Evolutionary conservation across 2,888 invertebrate species (phyloP).

Genomic region (Phalangium opilio): DNA sequence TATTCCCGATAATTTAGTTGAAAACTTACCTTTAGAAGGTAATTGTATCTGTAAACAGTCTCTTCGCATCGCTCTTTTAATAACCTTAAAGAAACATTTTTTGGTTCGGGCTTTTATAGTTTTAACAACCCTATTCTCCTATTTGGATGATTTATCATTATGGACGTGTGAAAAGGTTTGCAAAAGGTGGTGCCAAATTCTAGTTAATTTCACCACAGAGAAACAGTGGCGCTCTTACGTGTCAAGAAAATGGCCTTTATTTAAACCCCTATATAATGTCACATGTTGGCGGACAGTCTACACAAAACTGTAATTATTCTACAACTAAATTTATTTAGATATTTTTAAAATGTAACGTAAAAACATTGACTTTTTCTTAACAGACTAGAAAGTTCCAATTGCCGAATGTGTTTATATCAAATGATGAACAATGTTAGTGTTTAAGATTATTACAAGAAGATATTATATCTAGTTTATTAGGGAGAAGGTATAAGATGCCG

Average conservation of each 20-base stretch:
- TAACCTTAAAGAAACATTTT: too few species aligned
- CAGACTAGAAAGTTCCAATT: background rate
- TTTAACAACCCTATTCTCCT: slow-evolving; percentile 68
- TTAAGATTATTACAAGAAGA: too few species aligned
- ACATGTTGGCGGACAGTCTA: slow-evolving; percentile 65
- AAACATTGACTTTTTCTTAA: too few species aligned
- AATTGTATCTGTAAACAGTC: slow-evolving; percentile 1
- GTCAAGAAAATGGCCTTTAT: slow-evolving; percentile 68
- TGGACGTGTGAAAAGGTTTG: slow-evolving; percentile 79
- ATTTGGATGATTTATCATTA: slow-evolving; percentile 78
- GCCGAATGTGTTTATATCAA: background rate
- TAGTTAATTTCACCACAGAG: slow-evolving; percentile 58
- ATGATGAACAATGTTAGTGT: background rate
- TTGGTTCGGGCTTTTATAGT: slow-evolving; percentile 44
- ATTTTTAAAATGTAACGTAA: slow-evolving; percentile 5
- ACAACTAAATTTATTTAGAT: slow-evolving; percentile 4
- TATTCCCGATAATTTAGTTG: slow-evolving; percentile 46
- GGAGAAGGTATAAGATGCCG: too few species aligned
- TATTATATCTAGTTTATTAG: background rate
- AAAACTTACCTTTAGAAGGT: slow-evolving; percentile 58
- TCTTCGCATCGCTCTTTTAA: background rate
- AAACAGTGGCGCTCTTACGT: slow-evolving; percentile 66
- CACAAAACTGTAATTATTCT: slow-evolving; percentile 34
- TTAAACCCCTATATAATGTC: slow-evolving; percentile 51
- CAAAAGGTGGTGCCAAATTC: slow-evolving; percentile 62